Conservation (phyloP, 2,888 invertebrate species). For the Brachylomia viminalis region DNA sequence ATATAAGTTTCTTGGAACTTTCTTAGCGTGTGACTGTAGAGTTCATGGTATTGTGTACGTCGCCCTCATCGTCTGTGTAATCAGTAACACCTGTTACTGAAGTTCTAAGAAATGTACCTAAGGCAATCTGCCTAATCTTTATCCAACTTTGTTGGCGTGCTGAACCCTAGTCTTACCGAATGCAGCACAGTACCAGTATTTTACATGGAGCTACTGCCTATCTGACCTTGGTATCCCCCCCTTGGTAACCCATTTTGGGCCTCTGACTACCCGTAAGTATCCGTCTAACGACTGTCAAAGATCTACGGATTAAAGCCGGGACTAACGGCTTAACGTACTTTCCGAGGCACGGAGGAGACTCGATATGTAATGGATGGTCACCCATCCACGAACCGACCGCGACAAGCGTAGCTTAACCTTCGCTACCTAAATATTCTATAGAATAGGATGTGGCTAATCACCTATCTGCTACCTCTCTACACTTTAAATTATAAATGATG, state of each 20-base stretch:
- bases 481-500: not conserved
- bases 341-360: not conserved
- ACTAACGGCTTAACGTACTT: not conserved
- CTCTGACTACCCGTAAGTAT: not conserved
- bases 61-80: no score
- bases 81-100: not conserved
- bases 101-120: not conserved
- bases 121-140: no score
- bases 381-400: not conserved
- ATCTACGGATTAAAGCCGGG: no score
- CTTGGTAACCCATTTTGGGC: not conserved
- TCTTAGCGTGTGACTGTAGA: conserved; percentile 43
- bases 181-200: not conserved
- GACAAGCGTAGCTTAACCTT: not conserved
- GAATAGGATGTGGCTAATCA: not conserved
- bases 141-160: no score
- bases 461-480: not conserved
- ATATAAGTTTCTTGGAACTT: conserved; percentile 53
- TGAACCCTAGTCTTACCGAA: no score
- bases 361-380: not conserved
- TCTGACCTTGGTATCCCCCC: not conserved
- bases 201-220: not conserved
- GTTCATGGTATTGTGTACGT: conserved; percentile 29
- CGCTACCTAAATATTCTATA: not conserved
- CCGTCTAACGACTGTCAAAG: not conserved